phyloP scores from a whole-genome alignment of 2,888 invertebrate genomes.

The Nycteola revayana region DNA sequence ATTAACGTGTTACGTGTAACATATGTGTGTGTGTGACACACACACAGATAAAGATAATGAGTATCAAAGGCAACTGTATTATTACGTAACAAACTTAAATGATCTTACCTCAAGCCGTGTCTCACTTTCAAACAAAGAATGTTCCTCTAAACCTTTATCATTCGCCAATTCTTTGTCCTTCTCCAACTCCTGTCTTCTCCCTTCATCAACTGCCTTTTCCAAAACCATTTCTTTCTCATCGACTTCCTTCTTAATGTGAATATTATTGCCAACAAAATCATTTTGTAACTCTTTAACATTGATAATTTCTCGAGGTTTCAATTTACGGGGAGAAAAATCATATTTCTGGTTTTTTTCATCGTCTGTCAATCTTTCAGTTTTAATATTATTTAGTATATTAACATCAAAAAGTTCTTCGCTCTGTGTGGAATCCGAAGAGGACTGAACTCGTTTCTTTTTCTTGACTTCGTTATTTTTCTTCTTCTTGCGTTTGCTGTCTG shows the following conservation, averaged over 20 bases:
- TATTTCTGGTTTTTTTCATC: conserved; percentile 59
- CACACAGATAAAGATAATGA: no score
- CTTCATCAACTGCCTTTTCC: conserved; percentile 8
- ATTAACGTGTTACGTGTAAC: no score
- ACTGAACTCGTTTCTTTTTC: conserved; percentile 50
- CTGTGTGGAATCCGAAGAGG: conserved; percentile 50
- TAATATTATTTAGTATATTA: conserved; percentile 70
- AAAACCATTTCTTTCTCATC: conserved; percentile 26
- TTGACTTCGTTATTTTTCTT: conserved; percentile 34
- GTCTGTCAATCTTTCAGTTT: conserved; percentile 66
- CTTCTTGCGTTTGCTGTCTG: conserved; percentile 31
- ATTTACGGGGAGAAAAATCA: conserved; percentile 58
- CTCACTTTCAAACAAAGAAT: no score
- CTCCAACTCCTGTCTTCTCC: conserved; percentile 15
- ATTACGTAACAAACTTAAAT: not conserved
- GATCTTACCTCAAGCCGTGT: not conserved
- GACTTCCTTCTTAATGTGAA: conserved; percentile 62
- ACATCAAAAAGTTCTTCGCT: conserved; percentile 66
- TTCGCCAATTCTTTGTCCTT: not conserved
- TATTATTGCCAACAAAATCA: conserved; percentile 65
- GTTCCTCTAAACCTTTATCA: not conserved
- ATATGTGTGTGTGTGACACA: no score
- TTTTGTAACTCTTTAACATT: conserved; percentile 72
- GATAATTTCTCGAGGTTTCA: conserved; percentile 64
- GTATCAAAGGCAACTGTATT: no score